These are phyloP conservation scores for Horisme vitalbata DNA, from an alignment of 2,888 invertebrate genomes.

Conservation along the genomic window DNA sequence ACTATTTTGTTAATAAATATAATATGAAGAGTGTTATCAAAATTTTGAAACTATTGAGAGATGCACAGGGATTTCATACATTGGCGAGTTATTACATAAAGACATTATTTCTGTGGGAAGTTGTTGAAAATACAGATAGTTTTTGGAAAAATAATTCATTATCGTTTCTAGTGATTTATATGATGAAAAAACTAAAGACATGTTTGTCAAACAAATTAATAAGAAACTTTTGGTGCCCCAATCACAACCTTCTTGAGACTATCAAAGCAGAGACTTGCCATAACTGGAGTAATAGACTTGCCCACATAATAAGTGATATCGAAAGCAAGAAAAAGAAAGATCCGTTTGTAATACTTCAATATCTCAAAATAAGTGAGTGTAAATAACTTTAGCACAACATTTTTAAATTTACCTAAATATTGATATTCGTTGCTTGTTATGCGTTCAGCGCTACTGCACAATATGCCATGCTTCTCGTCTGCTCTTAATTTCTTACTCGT, in stretches of 20 bases:
- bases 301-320: conserved; percentile 47
- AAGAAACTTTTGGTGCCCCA: conserved; percentile 58
- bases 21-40: conserved; percentile 58
- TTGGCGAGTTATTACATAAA: conserved; percentile 65
- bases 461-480: too few relatives aligned
- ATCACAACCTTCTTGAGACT: conserved; percentile 54
- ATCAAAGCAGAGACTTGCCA: conserved; percentile 50
- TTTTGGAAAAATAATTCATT: conserved; percentile 57
- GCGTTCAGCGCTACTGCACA: too few relatives aligned
- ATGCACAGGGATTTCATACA: conserved; percentile 56
- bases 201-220: conserved; percentile 44
- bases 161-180: conserved; percentile 50
- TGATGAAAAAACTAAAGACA: conserved; percentile 52
- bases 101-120: conserved; percentile 62
- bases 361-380: too few relatives aligned
- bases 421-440: too few relatives aligned
- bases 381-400: too few relatives aligned
- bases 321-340: conserved; percentile 41
- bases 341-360: conserved; percentile 42
- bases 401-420: too few relatives aligned
- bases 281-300: conserved; percentile 55
- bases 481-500: too few relatives aligned
- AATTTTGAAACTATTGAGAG: conserved; percentile 56
- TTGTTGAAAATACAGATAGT: conserved; percentile 33
- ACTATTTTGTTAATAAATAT: conserved; percentile 46